Base-by-base conservation (phyloP, 2,797 vertebrate species). In the Triplophysa bombifrons region DNA sequence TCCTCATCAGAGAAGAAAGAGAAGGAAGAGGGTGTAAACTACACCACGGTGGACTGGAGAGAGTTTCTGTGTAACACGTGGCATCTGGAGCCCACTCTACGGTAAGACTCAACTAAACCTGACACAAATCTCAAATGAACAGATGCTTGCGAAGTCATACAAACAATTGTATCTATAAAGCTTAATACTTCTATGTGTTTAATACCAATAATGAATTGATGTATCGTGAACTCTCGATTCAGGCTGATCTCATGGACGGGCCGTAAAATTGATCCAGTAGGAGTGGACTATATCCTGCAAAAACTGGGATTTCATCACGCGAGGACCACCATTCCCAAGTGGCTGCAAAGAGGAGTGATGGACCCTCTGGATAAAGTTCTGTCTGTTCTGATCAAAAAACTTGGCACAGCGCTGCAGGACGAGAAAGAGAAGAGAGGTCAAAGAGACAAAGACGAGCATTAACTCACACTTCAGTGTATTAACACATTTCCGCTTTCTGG, bases 241-340 rank as follows among this genome's bases (percentile, higher is more conserved):
- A 99, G 98, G 89, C 93, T 99, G 80, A 99, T 99, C 89, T 98
- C 98, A 68, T 99, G 98, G 98, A 99, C 98, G 2, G 98, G 98
- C 71, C 95, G 97, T 53, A 99, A 98, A 90, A 99, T 99, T 6
- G 98, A 99, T 89, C 98, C 98, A 0, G 98, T 99, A 61, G 97
- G 98, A 0, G 98, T 99, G 86, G 98, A 99, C 90, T 99, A 99
- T 90, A 98, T 99, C 85, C 92, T 99, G 77, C 98, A 99, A 85
- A 99, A 99, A 81, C 88, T 99, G 81, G 98, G 98, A 83, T 99
- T 99, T 90, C 97, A 99, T 89, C 98, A 99, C 17, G 98, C 98
- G 80, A 95, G 98, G 91, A 99, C 98, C 48, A 99, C 98, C 3
- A 99, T 99, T 87, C 98, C 98, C n/a, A 99, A 99, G 89, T 99